Base-by-base conservation (phyloP, 2,797 vertebrate species). In the Bradypodion ventrale region DNA sequence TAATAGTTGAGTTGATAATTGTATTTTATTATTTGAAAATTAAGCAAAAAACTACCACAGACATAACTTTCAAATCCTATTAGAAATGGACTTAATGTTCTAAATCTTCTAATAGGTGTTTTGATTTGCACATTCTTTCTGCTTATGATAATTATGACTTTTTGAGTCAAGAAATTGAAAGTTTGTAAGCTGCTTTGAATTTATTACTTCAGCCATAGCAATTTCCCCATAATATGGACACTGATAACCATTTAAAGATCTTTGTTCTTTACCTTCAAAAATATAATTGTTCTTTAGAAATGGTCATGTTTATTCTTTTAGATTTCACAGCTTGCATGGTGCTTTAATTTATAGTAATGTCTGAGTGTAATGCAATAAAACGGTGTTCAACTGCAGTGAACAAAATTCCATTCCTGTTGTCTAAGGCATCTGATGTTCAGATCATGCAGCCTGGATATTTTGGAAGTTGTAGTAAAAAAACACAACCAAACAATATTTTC, bases 1-100 rank as follows among this genome's bases (percentile, higher is more conserved):
- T 60, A 37, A 59, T 46, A 40, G 12, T 40, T 75, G 35, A 49
- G 49, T 68, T 75, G 40, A 49, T 46, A 68, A 62, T 75, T 16
- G 27, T 52, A 62, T 80, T 78, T 86, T 59, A 77, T 56, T 8
- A 27, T 42, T 35, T 78, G 23, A 78, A 73, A 66, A 83, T 66
- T 13, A 29, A 35, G 21, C 63, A 21, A 82, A 77, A 82, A 77
- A 37, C 16, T 49, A 27, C 27, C 52, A 63, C 27, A 63, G 2
- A 10, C 44, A 73, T 29, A 73, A 44, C 25, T 44, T 78, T 32
- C n/a, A 63, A 65, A 73, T 66, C 35, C 12, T 80, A 46, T 35
- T 69, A 75, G 32, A 35, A 72, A 78, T 59, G 29, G 46, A 63
- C 23, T 27, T 76, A 27, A 1, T 25, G 5, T 75, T 42, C 72